Evolutionary conservation across 2,113 vertebrate genomes (phyloP), one percentile per base, ranked within the genome.

Genomic region (Myiozetetes cayanensis): DNA sequence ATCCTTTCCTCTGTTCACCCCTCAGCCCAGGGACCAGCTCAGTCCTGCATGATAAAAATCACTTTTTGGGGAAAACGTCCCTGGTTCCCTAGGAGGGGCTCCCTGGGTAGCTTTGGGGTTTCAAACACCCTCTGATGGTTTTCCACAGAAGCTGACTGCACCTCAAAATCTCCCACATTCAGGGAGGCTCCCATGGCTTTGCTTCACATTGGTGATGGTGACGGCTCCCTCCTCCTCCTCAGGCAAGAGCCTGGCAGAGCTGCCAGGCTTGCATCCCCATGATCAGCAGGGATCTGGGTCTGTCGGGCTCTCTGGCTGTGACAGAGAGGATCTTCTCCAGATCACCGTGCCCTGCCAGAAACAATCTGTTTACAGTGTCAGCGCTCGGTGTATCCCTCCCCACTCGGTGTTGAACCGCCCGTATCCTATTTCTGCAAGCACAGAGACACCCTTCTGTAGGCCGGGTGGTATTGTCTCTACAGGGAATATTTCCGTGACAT

Each of bases 311-410:
- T 74, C 87, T 62, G 68, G 43, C 70, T 10, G 13, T 4, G 33
- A 83, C 73, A 62, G 68, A 70, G 47, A 84, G 22, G 91, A 94
- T 91, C 94, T 79, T 83, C 91, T 89, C 65, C 47, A 72, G 43
- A 66, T 83, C 15, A 5, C 90, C 3, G 0, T 88, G 75, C 62
- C 41, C 82, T 95, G 95, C 87, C 93, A 95, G 62, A 95, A 95
- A 80, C 89, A 82, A 93, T 92, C 89, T 95, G 81, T 89, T 96
- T 89, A 89, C 16, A 58, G 37, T 70, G 74, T 82, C 81, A 91
- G 81, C 0, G 3, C 67, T 66, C 3, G 1, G 86, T 0, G 0
- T 39, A 63, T 65, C 65, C 68, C 24, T 83, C 47, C 65, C 72
- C 1, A 0, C 65, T 75, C 2, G 0, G 43, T 31, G 56, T 18